Percentiles rank a stretch among this genome's conserved stretches.
Evolutionary conservation across 2,113 vertebrate species (phyloP).

Genomic region (Morone saxatilis): DNA sequence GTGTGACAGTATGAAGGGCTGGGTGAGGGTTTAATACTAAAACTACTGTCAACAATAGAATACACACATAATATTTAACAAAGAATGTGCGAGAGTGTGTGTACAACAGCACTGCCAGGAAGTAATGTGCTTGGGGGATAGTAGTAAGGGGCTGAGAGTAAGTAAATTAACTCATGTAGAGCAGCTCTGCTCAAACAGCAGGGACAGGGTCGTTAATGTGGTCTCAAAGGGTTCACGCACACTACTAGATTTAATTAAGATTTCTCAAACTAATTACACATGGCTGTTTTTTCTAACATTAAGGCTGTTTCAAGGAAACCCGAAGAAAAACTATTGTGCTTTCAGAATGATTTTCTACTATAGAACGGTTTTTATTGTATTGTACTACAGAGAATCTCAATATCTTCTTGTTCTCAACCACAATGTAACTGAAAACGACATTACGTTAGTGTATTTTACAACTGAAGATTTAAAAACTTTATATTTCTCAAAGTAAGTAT

Average conservation of each 20-base stretch:
- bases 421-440: background rate
- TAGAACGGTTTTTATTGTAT: background rate
- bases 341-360: background rate
- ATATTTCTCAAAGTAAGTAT: too few species aligned
- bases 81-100: background rate
- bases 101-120: background rate
- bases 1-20: conserved; percentile 52
- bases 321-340: background rate
- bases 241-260: conserved; percentile 49
- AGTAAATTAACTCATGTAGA: conserved; percentile 52
- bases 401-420: background rate
- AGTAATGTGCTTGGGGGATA: conserved; percentile 37
- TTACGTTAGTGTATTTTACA: too few species aligned
- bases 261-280: conserved; percentile 40
- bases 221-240: conserved; percentile 39
- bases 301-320: too few species aligned
- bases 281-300: background rate
- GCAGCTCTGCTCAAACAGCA: conserved; percentile 47
- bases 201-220: conserved; percentile 41
- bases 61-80: conserved; percentile 11
- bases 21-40: conserved; percentile 42
- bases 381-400: background rate
- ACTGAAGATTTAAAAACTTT: too few species aligned
- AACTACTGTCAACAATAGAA: conserved; percentile 47
- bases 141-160: conserved; percentile 36